Evolutionary conservation across 2,113 vertebrate genomes (phyloP).

Genomic region (Myrmecophaga tridactyla): DNA sequence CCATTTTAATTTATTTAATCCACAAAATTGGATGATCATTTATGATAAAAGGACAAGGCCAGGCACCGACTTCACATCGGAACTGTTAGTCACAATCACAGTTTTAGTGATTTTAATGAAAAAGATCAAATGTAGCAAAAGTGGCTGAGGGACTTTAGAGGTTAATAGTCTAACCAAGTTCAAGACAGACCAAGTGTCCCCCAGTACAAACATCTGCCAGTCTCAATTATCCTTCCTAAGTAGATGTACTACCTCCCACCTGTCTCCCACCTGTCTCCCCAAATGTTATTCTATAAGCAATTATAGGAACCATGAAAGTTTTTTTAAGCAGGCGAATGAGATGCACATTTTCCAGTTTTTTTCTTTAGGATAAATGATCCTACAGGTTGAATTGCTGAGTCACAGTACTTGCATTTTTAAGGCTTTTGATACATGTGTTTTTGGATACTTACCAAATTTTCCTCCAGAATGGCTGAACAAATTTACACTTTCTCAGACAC

Average conservation of each 20-base stretch:
- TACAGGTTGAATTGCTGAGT: slow-evolving; percentile 45
- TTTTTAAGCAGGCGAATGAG: slow-evolving; percentile 37
- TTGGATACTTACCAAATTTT: neutral
- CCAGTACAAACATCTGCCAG: neutral
- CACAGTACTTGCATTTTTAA: slow-evolving; percentile 37
- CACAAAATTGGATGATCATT: slow-evolving; percentile 51
- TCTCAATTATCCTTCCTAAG: slow-evolving; percentile 16
- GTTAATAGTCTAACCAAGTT: slow-evolving; percentile 47
- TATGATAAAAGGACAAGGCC: slow-evolving; percentile 24
- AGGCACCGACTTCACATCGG: neutral
- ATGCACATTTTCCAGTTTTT: slow-evolving; percentile 9
- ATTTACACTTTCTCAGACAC: neutral
- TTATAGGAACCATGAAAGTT: slow-evolving; percentile 19
- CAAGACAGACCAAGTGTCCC: slow-evolving; percentile 20
- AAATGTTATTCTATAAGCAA: slow-evolving; percentile 42
- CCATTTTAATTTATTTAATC: slow-evolving; percentile 48
- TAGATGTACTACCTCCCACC: neutral
- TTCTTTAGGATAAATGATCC: neutral
- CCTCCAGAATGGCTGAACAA: neutral
- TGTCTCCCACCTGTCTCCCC: neutral
- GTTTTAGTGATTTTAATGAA: slow-evolving; percentile 53
- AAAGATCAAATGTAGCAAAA: slow-evolving; percentile 41
- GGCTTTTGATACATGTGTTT: neutral
- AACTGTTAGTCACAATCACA: slow-evolving; percentile 17
- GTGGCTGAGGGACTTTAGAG: neutral